Evolutionary conservation across 2,888 invertebrate species (phyloP), one percentile per base, ranked within the genome.

Genomic region (Palloptera scutellata): DNA sequence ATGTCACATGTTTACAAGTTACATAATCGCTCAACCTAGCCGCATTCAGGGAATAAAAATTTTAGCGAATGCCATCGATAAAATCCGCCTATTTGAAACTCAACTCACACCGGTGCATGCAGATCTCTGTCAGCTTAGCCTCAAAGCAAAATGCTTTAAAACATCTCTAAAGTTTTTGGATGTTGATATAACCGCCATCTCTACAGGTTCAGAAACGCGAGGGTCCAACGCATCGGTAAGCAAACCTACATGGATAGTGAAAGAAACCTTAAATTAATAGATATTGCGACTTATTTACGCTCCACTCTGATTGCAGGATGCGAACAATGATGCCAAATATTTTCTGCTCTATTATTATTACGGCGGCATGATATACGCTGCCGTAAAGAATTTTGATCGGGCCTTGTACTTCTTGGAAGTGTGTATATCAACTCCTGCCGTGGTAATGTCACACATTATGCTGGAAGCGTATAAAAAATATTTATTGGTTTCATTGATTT

Each of bases 401-500:
- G 96, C 97, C 10, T 86, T 97, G 70, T 97, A 96, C 85, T 97
- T 96, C 86, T 96, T 95, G 85, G 97, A 98, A 90, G 95, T 97
- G 17, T 96, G 94, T 67, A 91, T 97, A 68, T 96, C 96, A 40
- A 96, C 96, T n/a, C 97, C 97, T 3, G 94, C 96, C 42, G 89
- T 92, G 87, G 94, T 95, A 48, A 94, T 98, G 69, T 97, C 97
- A 70, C 96, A 97, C 83, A 96, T 98, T 70, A 97, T 98, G 96
- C 87, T 98, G 70, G 98, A 98, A 86, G 92, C 97, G 13, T 98
- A 97, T 85, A 98, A 98, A 86, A 98, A 98, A 84, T 97, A 94
- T 81, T 92, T 97, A 78, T 87, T 98, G 73, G 92, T 98, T 48
- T 95, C 96, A 51, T 88, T 97, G 67, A 93, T 98, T 80, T 86